A percentile compares a stretch with the other conserved stretches of the same genome.
Conservation (phyloP, 2,113 vertebrate genomes). For the Sarotherodon lohbergeri region DNA sequence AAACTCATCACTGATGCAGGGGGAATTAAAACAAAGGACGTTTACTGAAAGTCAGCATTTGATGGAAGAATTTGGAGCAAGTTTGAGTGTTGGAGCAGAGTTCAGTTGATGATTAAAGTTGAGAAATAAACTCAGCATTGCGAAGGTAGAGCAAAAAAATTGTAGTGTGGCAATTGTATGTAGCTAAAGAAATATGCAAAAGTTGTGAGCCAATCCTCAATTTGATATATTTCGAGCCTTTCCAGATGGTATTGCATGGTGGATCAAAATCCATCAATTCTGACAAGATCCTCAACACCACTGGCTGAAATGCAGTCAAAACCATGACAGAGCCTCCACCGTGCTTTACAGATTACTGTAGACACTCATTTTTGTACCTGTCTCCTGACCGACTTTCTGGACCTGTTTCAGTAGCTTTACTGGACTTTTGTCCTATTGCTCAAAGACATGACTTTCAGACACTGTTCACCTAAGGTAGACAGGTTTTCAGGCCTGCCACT, state of each 20-base stretch:
- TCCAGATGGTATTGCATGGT: not conserved
- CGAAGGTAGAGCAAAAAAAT: not conserved
- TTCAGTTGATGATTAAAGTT: not conserved
- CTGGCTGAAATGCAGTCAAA: not conserved
- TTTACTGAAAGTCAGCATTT: not conserved
- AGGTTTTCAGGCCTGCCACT: fast-evolving
- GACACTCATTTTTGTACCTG: not conserved
- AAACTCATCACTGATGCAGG: not conserved
- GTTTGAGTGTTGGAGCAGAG: not conserved
- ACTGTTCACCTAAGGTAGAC: not conserved
- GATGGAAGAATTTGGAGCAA: not conserved
- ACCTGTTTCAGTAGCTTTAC: not conserved
- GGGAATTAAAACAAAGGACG: not conserved
- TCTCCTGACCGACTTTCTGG: fast-evolving
- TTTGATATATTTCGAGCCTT: not conserved
- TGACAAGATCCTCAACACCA: not conserved
- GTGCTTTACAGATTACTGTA: not conserved
- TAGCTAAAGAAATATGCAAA: not conserved
- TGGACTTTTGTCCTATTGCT: not conserved
- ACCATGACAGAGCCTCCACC: not conserved
- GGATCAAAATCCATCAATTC: not conserved
- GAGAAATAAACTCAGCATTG: not conserved
- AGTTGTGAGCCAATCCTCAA: not conserved
- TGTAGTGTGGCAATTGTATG: not conserved
- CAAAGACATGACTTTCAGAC: not conserved